Evolutionary conservation across 1,140 invertebrate species (phyloP).

Genomic region (Lepeophtheirus salmonis): DNA sequence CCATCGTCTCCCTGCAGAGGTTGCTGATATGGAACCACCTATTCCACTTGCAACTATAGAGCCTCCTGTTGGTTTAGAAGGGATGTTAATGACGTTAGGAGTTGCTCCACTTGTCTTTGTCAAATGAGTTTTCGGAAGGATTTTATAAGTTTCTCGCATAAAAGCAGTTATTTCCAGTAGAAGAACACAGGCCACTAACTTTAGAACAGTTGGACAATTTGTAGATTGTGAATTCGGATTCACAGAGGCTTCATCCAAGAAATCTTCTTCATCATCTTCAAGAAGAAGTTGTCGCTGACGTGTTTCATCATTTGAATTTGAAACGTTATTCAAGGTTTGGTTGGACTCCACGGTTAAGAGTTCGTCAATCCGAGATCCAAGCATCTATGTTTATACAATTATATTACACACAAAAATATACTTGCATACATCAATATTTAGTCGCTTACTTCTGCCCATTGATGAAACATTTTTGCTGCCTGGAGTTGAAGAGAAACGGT

Average conservation of each 20-base stretch:
- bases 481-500: conserved; percentile 45
- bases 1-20: conserved; percentile 1
- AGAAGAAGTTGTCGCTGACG: conserved; percentile 62
- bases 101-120: neutral
- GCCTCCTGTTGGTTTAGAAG: neutral
- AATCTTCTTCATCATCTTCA: conserved; percentile 94
- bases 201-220: conserved; percentile 71
- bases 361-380: conserved; percentile 64
- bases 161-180: conserved; percentile 92
- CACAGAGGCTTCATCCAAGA: conserved; percentile 84
- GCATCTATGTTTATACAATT: conserved; percentile 35
- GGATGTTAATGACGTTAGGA: neutral
- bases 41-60: neutral
- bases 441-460: conserved; percentile 80
- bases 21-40: too few species aligned
- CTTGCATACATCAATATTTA: too few species aligned
- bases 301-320: conserved; percentile 61
- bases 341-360: conserved; percentile 29
- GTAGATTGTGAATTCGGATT: conserved; percentile 47
- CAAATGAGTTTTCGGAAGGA: conserved; percentile 28
- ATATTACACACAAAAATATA: neutral
- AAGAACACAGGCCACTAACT: conserved; percentile 75
- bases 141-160: conserved; percentile 76
- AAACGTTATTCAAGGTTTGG: conserved; percentile 33
- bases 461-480: conserved; percentile 88